Base-by-base conservation (phyloP, 2,888 invertebrate species). In the Caenorhabditis zanzibari region DNA sequence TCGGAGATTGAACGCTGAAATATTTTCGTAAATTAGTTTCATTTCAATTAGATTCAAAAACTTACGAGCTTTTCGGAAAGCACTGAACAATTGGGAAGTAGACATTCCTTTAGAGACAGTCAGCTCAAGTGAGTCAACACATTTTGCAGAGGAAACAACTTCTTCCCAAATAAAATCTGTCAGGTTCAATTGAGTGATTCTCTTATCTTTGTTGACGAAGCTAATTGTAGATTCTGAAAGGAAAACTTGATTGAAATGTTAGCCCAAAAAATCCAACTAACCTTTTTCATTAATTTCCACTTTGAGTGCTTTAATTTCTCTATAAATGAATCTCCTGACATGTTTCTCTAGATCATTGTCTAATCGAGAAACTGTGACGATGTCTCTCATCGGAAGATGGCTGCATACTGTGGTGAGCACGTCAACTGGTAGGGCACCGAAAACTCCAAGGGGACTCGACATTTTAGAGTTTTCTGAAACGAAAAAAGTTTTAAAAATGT, bases 361-460 rank as follows among this genome's bases (percentile, higher is more conserved):
- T 16, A 76, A 14, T 35, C 59, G 14, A 7, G 64, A 64, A 5
- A 82, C 38, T 0, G 22, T 66, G 58, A 75, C 47, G 38, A 82
- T 32, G 59, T 82, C 81, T 26, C 5, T 35, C 22, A 82, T 76
- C 19, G 52, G 56, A 24, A 82, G 75, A 56, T 82, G 61, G 5
- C 63, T 2, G 26, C 81, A 82, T 26, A 82, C 32, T 4, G 10
- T 2, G 19, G 76, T 49, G 64, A 82, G 56, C 35, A 76, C 19
- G 32, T 82, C 81, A 19, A 49, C 41, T 14, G 81, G 81, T 24
- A 82, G 77, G 12, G 26, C 52, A 58, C 77, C 77, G 22, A 77
- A 66, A 10, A 58, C 9, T 49, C 69, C 76, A 22, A 82, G 71
- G 0, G 81, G 9, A 7, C 38, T 49, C 5, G 75, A 61, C 32